Evolutionary conservation across 2,113 vertebrate genomes (phyloP).

Genomic region (Sphaerodactylus townsendi): DNA sequence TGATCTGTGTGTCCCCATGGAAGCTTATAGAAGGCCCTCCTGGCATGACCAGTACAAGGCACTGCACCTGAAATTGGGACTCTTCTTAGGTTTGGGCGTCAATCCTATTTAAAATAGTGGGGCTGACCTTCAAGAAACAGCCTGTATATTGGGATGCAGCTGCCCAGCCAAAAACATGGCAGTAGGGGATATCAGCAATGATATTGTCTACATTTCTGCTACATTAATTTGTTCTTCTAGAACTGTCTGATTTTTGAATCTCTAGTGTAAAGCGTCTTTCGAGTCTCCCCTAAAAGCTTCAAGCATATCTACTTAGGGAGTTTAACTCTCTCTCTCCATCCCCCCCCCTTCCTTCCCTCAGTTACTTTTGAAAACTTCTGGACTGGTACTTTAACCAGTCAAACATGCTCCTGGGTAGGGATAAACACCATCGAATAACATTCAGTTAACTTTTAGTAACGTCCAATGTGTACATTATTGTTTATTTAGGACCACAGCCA

Average conservation of each 20-base stretch:
- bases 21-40: background rate
- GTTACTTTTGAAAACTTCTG: background rate
- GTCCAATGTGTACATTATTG: background rate
- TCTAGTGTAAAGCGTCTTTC: background rate
- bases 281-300: background rate
- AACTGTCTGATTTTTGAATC: background rate
- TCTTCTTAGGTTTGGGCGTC: background rate
- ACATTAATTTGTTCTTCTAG: background rate
- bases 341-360: background rate
- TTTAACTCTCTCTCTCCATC: background rate
- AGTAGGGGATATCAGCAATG: too few species aligned
- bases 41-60: too few species aligned
- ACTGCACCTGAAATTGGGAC: background rate
- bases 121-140: background rate
- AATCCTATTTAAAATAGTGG: background rate
- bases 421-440: background rate
- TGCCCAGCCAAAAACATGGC: background rate
- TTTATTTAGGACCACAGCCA: background rate
- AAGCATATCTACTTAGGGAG: background rate
- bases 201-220: background rate
- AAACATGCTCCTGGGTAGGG: too few species aligned
- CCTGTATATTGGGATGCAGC: background rate
- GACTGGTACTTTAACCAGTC: too few species aligned
- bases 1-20: fast-evolving
- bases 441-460: too few species aligned